Evolutionary conservation across 2,797 vertebrate species (phyloP).

Genomic region (Eleutherodactylus coqui): DNA sequence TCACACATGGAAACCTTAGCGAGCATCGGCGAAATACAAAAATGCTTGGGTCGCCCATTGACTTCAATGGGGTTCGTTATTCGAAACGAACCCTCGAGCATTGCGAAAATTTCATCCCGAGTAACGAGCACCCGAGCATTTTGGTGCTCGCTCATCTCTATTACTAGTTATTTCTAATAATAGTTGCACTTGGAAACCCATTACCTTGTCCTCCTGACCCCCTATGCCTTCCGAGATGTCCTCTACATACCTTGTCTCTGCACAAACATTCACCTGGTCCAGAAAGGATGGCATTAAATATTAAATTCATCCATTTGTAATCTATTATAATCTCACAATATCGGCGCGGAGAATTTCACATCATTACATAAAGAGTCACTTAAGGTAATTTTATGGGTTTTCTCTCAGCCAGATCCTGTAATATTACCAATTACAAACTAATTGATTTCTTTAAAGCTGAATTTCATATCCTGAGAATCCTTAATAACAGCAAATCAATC

Average conservation of each 20-base stretch:
- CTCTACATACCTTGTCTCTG: background rate
- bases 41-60: too few species aligned
- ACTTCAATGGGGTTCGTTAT: too few species aligned
- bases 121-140: too few species aligned
- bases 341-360: background rate
- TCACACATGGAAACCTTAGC: too few species aligned
- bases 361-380: constrained; percentile 42
- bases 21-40: too few species aligned
- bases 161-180: background rate
- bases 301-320: constrained; percentile 35
- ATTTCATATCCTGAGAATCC: background rate
- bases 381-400: constrained; percentile 51
- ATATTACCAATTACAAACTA: constrained; percentile 18
- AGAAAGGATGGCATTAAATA: constrained; percentile 27
- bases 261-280: background rate
- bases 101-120: too few species aligned
- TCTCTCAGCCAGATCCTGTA: background rate
- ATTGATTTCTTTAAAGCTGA: constrained; percentile 1
- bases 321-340: constrained; percentile 3
- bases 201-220: background rate
- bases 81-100: too few species aligned
- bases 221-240: background rate
- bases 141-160: too few species aligned
- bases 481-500: background rate
- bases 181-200: background rate